Evolutionary conservation across 2,888 invertebrate species (phyloP).

Genomic region (Seladonia tumulorum): DNA sequence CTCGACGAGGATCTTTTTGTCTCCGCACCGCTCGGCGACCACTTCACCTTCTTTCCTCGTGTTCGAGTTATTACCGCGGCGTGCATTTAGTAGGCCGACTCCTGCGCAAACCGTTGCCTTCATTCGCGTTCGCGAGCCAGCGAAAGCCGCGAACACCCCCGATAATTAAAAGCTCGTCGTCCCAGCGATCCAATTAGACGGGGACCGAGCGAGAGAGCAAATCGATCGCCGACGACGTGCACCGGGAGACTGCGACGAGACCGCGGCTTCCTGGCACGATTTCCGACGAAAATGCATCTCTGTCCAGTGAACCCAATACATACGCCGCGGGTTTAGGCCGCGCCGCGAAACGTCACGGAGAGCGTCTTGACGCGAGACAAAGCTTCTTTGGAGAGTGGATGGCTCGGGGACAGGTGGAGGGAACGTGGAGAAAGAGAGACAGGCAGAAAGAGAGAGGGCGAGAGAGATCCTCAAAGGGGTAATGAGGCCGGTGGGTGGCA

Average conservation of each 20-base stretch:
- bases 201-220: background rate
- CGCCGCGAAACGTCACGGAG: constrained; percentile 34
- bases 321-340: background rate
- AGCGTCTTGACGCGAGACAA: constrained; percentile 68
- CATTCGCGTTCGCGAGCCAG: background rate
- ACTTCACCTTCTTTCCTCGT: constrained; percentile 47
- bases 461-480: constrained; percentile 73
- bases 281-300: constrained; percentile 31
- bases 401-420: constrained; percentile 15
- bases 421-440: background rate
- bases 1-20: constrained; percentile 31
- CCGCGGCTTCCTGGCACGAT: constrained; percentile 9
- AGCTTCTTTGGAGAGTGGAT: constrained; percentile 54
- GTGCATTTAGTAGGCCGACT: constrained; percentile 13
- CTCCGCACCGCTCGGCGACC: background rate
- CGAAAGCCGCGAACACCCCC: background rate
- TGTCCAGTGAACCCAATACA: constrained; percentile 35
- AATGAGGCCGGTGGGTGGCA: constrained; percentile 78
- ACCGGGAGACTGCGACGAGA: background rate
- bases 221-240: background rate
- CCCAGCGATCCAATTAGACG: constrained; percentile 29
- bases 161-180: constrained; percentile 38
- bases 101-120: background rate
- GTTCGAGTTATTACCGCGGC: constrained; percentile 42
- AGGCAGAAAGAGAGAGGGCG: constrained; percentile 34